A percentile compares a stretch with the other conserved stretches of the same genome.
Evolutionary conservation across 2,888 invertebrate species (phyloP).

Genomic region (Drosophila trichaetosa): DNA sequence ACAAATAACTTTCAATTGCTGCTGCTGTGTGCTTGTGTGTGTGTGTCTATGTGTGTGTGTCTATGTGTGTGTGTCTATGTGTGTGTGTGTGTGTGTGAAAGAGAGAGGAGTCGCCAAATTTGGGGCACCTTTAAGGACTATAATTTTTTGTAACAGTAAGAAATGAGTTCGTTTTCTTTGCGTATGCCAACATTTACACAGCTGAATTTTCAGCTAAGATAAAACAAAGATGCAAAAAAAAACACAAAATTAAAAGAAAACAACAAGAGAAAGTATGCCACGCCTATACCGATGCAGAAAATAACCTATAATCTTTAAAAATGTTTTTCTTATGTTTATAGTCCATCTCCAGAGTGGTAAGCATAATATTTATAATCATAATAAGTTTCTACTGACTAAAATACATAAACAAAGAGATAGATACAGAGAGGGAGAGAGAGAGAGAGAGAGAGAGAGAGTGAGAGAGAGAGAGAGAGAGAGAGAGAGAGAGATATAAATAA

Average conservation of each 20-base stretch:
- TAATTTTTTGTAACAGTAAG: constrained; percentile 13
- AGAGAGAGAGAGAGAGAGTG: neutral
- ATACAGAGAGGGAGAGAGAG: neutral
- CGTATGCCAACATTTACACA: neutral
- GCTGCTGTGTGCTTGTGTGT: constrained; percentile 8
- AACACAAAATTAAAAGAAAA: constrained; percentile 69
- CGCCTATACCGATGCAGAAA: neutral
- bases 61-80: constrained; percentile 13
- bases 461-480: neutral
- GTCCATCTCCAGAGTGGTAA: neutral
- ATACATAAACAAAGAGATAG: neutral
- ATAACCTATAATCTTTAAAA: neutral
- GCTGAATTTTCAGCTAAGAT: neutral
- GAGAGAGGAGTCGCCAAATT: constrained; percentile 4
- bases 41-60: constrained; percentile 22
- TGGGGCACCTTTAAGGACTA: constrained; percentile 40
- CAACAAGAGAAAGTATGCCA: constrained; percentile 27
- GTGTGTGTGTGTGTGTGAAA: constrained; percentile 1
- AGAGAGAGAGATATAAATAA: neutral
- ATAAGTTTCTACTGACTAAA: too few species aligned
- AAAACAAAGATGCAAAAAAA: neutral
- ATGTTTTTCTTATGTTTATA: neutral
- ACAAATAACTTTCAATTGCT: constrained; percentile 79
- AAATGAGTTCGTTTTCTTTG: constrained; percentile 57
- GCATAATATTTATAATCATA: neutral